A percentile compares a stretch with the other conserved stretches of the same genome.
phyloP scores from a whole-genome alignment of 1,140 invertebrate species.

The Dendrolimus kikuchii region DNA sequence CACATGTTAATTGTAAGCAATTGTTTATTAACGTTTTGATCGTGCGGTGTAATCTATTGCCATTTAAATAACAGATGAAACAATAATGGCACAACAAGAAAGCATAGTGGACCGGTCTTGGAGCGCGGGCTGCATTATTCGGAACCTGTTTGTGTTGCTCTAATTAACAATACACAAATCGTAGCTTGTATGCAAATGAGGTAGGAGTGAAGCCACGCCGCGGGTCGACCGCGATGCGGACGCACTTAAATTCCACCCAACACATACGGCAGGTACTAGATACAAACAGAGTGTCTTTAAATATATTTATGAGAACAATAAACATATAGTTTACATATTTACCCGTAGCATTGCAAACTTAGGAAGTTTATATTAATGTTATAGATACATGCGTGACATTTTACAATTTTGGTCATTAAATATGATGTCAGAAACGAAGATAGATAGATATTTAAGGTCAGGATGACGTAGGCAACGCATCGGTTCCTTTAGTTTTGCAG shows the following conservation, averaged over 20 bases:
- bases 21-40: slow-evolving; percentile 37
- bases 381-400: too few species aligned
- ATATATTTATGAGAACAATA: too few species aligned
- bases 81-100: slow-evolving; percentile 60
- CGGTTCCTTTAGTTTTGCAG: too few species aligned
- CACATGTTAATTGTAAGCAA: slow-evolving; percentile 53
- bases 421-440: too few species aligned
- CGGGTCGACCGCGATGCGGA: slow-evolving; percentile 5
- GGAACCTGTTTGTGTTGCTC: slow-evolving; percentile 64
- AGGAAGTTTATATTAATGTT: too few species aligned
- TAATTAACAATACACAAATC: slow-evolving; percentile 72
- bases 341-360: too few species aligned
- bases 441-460: too few species aligned
- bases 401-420: too few species aligned
- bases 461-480: too few species aligned
- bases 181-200: slow-evolving; percentile 70
- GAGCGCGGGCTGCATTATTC: slow-evolving; percentile 46
- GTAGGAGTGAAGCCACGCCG: slow-evolving; percentile 26
- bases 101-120: slow-evolving; percentile 39
- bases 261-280: slow-evolving; percentile 10
- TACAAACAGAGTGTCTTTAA: too few species aligned
- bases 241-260: slow-evolving; percentile 30
- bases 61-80: slow-evolving; percentile 65
- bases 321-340: too few species aligned
- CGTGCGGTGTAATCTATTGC: slow-evolving; percentile 47